Evolutionary conservation across 2,797 vertebrate genomes (phyloP), one percentile per base, ranked within the genome.

Genomic region (Malacoraja senta): DNA sequence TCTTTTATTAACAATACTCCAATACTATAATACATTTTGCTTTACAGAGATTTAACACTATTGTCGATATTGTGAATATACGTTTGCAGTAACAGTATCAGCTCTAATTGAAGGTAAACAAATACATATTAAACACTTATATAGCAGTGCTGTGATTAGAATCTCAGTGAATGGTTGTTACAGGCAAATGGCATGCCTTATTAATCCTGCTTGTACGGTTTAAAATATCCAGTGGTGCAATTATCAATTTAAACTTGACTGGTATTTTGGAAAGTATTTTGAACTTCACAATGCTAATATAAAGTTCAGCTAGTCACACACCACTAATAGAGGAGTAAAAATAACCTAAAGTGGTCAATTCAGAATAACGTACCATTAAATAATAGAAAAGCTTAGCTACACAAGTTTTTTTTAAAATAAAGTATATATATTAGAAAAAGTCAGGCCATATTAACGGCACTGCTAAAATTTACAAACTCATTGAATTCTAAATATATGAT

Each of bases 1-100:
- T 86, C 29, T 88, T 88, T 88, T 88, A 88, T 88, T 88, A 88
- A 88, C 29, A 71, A 86, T 63, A 86, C 83, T 86, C 58, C 84
- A 68, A 88, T 35, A 68, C n/a, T 68, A 63, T 68, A 68, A 88
- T 88, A 88, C 84, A 88, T 63, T 88, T 84, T 61, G 9, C 26
- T 84, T 88, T 88, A 88, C 84, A 88, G 84, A 88, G 63, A 88
- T 68, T 17, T 65, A 88, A 88, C 84, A 88, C 84, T 65, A 29
- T 19, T 68, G n/a, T 35, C 65, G n/a, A 65, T 88, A 88, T 88
- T 88, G 17, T 68, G 63, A 88, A 88, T 63, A 88, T 35, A 88
- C 68, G 21, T 88, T 8, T 35, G n/a, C 61, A 65, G 29, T 88
- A 88, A 88, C 63, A 68, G 35, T 21, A 10, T 35, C 8, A 68